These are phyloP conservation scores for Craterocephalus amniculus DNA, from an alignment of 2,797 vertebrate genomes.

Conservation along the genomic window DNA sequence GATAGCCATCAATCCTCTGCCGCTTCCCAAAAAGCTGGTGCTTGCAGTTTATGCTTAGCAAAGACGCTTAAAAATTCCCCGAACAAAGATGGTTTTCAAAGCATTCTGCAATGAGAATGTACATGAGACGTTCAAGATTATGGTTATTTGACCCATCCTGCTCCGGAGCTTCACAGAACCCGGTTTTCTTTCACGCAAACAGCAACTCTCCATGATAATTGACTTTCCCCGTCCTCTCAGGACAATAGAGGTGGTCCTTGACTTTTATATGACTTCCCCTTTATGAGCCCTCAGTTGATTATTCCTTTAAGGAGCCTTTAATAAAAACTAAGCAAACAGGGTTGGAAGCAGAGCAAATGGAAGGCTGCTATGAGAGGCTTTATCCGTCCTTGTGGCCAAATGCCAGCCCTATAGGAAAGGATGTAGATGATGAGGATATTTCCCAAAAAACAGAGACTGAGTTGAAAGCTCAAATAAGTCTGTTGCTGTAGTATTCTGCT, in stretches of 20 bases:
- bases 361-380: conserved; percentile 43
- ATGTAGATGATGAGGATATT: conserved; percentile 44
- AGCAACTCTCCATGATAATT: conserved; percentile 66
- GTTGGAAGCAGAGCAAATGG: conserved; percentile 62
- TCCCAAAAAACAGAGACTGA: conserved; percentile 32
- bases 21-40: conserved; percentile 26
- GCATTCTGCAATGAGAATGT: conserved; percentile 16
- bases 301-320: conserved; percentile 69
- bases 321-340: conserved; percentile 75
- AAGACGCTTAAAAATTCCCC: conserved; percentile 29
- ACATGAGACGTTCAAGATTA: conserved; percentile 21
- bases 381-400: conserved; percentile 46
- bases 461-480: conserved; percentile 44
- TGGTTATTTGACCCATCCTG: conserved; percentile 19
- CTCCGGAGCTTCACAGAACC: conserved; percentile 19
- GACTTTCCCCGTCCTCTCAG: conserved; percentile 67
- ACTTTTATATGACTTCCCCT: conserved; percentile 77
- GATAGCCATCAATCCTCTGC: conserved; percentile 43
- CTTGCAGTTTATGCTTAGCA: conserved; percentile 28
- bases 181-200: conserved; percentile 46
- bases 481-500: conserved; percentile 28
- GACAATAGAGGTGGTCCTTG: conserved; percentile 65
- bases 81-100: conserved; percentile 29
- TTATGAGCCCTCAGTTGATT: conserved; percentile 67
- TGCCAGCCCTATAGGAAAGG: conserved; percentile 47